These are phyloP conservation scores for Menidia menidia DNA, from an alignment of 2,797 vertebrate genomes.

Conservation along the genomic window DNA sequence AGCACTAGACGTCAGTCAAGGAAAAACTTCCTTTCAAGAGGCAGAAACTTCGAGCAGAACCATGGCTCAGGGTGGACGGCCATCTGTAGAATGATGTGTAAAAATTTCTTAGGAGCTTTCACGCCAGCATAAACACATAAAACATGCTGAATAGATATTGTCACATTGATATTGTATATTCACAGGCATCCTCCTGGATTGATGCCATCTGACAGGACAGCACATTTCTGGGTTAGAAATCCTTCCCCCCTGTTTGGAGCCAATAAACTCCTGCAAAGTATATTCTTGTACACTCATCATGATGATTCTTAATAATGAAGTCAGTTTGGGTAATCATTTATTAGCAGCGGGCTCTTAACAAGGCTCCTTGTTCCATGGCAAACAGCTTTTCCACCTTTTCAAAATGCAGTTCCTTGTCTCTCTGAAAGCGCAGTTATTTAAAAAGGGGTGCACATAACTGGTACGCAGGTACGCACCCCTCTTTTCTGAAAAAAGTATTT, in stretches of 20 bases:
- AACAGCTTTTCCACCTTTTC: slow-evolving; percentile 2
- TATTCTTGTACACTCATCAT: slow-evolving; percentile 54
- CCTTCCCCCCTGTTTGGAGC: slow-evolving; percentile 47
- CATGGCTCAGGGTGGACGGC: too few relatives aligned
- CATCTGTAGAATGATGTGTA: slow-evolving; percentile 10
- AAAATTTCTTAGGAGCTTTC: slow-evolving; percentile 16
- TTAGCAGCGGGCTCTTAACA: slow-evolving; percentile 57
- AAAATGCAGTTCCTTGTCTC: slow-evolving; percentile 1
- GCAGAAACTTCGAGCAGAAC: too few relatives aligned
- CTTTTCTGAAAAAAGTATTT: too few relatives aligned
- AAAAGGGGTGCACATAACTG: too few relatives aligned
- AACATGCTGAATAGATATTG: background rate
- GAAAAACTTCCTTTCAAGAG: too few relatives aligned
- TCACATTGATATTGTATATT: background rate
- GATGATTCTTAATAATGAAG: slow-evolving; percentile 62
- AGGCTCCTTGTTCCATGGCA: slow-evolving; percentile 45
- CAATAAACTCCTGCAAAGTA: slow-evolving; percentile 53
- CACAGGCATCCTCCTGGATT: background rate
- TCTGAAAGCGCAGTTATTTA: background rate
- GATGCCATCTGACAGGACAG: slow-evolving; percentile 48
- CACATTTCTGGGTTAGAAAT: slow-evolving; percentile 46
- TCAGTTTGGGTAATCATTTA: slow-evolving; percentile 52
- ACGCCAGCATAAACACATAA: slow-evolving; percentile 5
- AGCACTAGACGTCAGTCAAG: too few relatives aligned
- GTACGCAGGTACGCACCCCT: too few relatives aligned